Conservation (phyloP, 2,797 vertebrate genomes). For the Spinus pinus region DNA sequence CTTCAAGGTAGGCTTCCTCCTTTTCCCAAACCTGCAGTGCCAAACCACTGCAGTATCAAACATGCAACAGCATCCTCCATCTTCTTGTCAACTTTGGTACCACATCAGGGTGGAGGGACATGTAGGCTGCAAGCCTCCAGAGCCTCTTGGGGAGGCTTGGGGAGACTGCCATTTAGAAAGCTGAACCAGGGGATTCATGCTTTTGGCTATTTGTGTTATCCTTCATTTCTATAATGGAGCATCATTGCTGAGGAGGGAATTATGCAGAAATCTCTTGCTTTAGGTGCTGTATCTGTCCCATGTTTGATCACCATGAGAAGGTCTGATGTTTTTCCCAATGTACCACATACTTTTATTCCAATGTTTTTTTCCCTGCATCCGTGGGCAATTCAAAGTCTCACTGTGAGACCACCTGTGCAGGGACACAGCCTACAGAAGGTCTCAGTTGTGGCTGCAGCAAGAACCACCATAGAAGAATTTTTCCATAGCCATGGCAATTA, state of each 20-base stretch:
- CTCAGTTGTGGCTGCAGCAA: background rate
- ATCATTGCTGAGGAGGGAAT: background rate
- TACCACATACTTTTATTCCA: background rate
- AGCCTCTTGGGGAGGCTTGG: background rate
- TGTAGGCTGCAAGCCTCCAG: background rate
- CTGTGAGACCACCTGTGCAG: background rate
- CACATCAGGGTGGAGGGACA: background rate
- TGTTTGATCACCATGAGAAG: background rate
- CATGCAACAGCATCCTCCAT: background rate
- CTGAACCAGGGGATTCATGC: background rate
- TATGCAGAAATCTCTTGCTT: background rate
- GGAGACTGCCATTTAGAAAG: background rate
- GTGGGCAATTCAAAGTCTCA: background rate
- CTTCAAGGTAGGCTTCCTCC: background rate
- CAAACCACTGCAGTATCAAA: conserved; percentile 10
- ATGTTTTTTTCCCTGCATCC: background rate
- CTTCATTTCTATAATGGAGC: background rate
- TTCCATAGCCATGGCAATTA: background rate
- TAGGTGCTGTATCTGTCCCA: background rate
- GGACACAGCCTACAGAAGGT: background rate
- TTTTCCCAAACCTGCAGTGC: background rate
- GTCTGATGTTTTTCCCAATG: background rate
- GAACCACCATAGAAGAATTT: background rate
- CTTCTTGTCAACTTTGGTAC: background rate
- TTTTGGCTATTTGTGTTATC: background rate